Base-by-base conservation (phyloP, 2,888 invertebrate genomes). In the Athrips mouffetella region DNA sequence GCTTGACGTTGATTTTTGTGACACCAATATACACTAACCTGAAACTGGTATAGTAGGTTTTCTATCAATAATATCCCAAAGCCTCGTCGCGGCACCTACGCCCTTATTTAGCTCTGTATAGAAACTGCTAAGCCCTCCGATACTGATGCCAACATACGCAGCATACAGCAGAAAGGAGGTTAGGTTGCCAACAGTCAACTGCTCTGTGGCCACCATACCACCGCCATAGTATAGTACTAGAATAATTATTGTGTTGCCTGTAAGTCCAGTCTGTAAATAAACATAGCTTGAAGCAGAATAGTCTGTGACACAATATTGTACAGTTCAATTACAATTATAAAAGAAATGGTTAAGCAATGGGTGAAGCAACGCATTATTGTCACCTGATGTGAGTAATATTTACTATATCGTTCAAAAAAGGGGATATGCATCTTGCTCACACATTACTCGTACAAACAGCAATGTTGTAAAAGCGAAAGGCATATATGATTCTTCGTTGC, bases 91-190 rank as follows among this genome's bases (percentile, higher is more conserved):
- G 0, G 98, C 97, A 0, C 98, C 99, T 2, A 99, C 80, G 0
- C 97, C 98, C 71, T 95, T 95, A 84, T 98, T 98, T 54, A 98
- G 75, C 70, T 98, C 98, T 0, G 97, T 94, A 73, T 98, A 99
- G 78, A 98, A 98, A 59, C 93, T 94, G 40, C 96, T 95, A n/a
- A 98, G 74, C 8, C 97, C 97, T 40, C 94, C 94, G 30, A 98
- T 91, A 30, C 98, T 96, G 23, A 98, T 91, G 8, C 97, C 97
- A 11, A 97, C 95, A 66, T 98, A 98, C 0, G 95, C 97, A 0
- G 98, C 98, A 70, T 99, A 99, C 10, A 99, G 80, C 8, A 99
- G 89, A 80, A 99, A 99, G 0, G 98, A 95, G 0, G 98, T 98
- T 13, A 99, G 89, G 55, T 94, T 94, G 3, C 98, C 98, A 10